These are phyloP conservation scores for Caenorhabditis doughertyi DNA, from an alignment of 2,888 invertebrate species.

Conservation along the genomic window DNA sequence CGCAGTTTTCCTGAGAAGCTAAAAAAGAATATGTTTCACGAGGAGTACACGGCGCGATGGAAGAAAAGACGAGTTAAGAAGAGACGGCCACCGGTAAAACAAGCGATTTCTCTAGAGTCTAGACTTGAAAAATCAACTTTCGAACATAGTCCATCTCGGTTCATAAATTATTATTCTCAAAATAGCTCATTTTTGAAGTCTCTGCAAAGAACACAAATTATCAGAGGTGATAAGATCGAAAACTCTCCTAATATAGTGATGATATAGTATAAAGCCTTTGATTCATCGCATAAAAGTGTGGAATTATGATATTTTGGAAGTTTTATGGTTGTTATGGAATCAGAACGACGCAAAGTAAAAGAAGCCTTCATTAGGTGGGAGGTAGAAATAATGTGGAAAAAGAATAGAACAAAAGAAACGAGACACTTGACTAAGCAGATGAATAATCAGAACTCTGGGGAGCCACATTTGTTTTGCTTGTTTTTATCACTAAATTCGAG, in stretches of 20 bases:
- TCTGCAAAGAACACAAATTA: too few relatives aligned
- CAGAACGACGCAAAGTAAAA: conserved; percentile 11
- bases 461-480: conserved; percentile 51
- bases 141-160: too few relatives aligned
- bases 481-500: conserved; percentile 44
- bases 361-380: conserved; percentile 43
- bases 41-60: neutral
- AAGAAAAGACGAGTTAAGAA: neutral
- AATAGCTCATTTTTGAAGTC: too few relatives aligned
- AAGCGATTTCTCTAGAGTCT: neutral
- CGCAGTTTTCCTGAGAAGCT: neutral
- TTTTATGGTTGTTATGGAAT: conserved; percentile 35
- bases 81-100: conserved; percentile 2
- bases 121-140: neutral
- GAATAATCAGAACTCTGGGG: conserved; percentile 62
- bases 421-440: conserved; percentile 38
- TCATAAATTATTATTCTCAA: too few relatives aligned
- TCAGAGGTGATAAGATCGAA: too few relatives aligned
- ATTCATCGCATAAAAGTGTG: too few relatives aligned
- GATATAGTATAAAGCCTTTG: neutral
- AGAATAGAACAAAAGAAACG: neutral
- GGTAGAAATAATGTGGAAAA: conserved; percentile 20
- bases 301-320: neutral
- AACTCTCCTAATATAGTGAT: too few relatives aligned
- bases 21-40: conserved; percentile 1